Conservation (phyloP, 2,797 vertebrate genomes). For the Heteromormyrus szaboi region DNA sequence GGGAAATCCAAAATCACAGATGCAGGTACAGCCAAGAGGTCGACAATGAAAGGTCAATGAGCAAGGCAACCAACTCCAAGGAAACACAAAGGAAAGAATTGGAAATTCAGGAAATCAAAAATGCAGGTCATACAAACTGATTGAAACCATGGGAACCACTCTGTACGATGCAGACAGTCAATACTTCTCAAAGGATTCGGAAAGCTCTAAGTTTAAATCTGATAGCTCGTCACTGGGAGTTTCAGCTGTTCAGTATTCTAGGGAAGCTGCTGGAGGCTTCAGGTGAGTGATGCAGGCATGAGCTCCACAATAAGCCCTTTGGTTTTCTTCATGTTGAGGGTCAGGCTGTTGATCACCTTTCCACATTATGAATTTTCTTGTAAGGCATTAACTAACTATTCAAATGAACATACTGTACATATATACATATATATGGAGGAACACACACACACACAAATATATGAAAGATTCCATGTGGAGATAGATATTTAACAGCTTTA, state of each 20-base stretch:
- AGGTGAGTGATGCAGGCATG: background rate
- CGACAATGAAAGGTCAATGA: background rate
- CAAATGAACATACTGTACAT: background rate
- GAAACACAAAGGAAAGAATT: background rate
- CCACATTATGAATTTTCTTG: background rate
- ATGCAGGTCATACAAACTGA: background rate
- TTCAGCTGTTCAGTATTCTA: background rate
- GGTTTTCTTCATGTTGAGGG: background rate
- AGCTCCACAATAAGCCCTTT: background rate
- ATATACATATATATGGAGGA: background rate
- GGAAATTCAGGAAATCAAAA: background rate
- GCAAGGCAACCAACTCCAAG: background rate
- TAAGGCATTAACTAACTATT: background rate
- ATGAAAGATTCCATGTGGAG: background rate
- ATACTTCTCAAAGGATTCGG: background rate
- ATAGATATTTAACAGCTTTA: background rate
- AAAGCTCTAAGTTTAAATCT: background rate
- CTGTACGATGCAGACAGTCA: background rate
- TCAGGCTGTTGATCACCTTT: background rate
- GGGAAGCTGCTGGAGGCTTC: background rate
- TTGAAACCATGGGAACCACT: background rate
- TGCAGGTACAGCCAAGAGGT: background rate
- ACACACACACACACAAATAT: background rate
- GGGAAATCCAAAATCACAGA: background rate
- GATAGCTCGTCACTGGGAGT: background rate